Conservation (phyloP, 2,113 vertebrate genomes). For the Trichechus manatus region DNA sequence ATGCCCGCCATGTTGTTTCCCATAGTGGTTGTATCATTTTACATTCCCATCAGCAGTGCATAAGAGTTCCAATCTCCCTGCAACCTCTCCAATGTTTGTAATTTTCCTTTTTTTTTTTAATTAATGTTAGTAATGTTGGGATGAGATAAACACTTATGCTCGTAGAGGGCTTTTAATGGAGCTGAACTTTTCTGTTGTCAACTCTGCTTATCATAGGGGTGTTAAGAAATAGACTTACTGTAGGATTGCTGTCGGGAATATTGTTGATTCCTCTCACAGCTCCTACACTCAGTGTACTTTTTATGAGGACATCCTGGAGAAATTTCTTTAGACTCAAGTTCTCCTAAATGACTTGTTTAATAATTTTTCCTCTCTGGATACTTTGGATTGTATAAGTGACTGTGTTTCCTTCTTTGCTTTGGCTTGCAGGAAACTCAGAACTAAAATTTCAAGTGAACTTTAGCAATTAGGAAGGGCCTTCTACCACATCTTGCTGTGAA, state of each 20-base stretch:
- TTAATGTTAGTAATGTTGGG: too few species aligned
- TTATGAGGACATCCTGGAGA: not conserved
- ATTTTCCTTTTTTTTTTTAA: too few species aligned
- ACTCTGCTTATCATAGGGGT: not conserved
- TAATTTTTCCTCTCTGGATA: not conserved
- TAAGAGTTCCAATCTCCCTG: too few species aligned
- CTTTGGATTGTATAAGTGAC: not conserved
- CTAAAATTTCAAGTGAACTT: not conserved
- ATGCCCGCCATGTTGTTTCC: too few species aligned
- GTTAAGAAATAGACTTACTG: fast-evolving
- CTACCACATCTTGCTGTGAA: fast-evolving
- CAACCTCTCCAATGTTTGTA: too few species aligned
- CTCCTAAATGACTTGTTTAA: not conserved
- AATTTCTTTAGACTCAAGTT: not conserved
- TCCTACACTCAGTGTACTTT: fast-evolving
- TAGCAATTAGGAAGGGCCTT: fast-evolving
- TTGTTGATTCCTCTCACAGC: too few species aligned
- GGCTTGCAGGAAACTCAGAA: not conserved
- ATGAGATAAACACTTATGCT: too few species aligned
- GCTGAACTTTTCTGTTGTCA: fast-evolving
- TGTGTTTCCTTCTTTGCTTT: not conserved
- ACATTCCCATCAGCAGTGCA: too few species aligned
- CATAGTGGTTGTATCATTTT: too few species aligned
- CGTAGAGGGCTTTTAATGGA: not conserved
- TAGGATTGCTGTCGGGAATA: fast-evolving